Evolutionary conservation across 2,888 invertebrate genomes (phyloP).

Genomic region (Acanthosepion lycidas): DNA sequence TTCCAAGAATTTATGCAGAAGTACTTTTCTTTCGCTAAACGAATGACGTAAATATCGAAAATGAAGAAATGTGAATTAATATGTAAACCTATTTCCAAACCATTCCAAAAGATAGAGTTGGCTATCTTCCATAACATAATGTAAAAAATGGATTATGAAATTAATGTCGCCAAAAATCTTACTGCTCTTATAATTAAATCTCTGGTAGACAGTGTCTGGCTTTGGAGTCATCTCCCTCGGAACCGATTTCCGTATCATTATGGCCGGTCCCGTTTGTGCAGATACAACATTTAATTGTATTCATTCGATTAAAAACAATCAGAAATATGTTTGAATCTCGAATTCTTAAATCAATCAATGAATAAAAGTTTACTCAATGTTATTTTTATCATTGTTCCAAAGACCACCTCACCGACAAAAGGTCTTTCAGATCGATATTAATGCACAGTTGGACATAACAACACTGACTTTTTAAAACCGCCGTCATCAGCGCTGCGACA

Average conservation of each 20-base stretch:
- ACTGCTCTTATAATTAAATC: not conserved
- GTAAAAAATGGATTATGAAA: not conserved
- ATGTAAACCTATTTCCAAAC: no score
- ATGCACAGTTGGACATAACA: not conserved
- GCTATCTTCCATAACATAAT: no score
- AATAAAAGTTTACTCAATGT: not conserved
- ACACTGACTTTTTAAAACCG: not conserved
- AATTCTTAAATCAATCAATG: not conserved
- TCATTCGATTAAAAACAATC: not conserved
- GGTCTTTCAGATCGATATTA: not conserved
- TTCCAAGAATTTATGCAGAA: no score
- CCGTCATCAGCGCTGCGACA: not conserved
- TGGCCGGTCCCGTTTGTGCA: not conserved
- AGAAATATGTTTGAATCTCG: not conserved
- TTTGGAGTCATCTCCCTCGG: not conserved
- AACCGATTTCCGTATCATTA: not conserved
- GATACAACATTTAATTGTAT: not conserved
- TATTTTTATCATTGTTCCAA: not conserved
- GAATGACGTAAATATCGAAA: no score
- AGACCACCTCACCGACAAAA: not conserved
- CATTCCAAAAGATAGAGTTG: no score
- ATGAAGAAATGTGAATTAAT: no score
- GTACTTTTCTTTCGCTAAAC: no score
- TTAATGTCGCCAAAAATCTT: not conserved
- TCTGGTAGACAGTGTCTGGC: not conserved